A percentile compares a stretch with the other conserved stretches of the same genome.
Evolutionary conservation across 2,113 vertebrate genomes (phyloP).

Genomic region (Ariopsis seemanni): DNA sequence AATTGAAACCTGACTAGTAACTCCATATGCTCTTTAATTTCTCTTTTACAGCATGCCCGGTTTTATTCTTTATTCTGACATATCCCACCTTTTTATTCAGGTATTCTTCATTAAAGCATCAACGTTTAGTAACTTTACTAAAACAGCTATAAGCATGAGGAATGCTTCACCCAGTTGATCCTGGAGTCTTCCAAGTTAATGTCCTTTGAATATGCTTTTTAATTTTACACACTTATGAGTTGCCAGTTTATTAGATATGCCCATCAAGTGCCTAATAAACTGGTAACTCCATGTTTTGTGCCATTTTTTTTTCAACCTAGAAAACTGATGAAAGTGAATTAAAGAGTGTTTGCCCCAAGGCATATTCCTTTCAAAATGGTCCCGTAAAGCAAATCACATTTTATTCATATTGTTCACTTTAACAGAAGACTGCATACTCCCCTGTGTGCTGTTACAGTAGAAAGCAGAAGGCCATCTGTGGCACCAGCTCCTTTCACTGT

Average conservation of each 20-base stretch:
- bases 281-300: neutral
- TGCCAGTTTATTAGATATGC: neutral
- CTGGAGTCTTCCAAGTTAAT: neutral
- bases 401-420: slow-evolving; percentile 10
- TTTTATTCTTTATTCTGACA: neutral
- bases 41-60: neutral
- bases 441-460: slow-evolving; percentile 19
- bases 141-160: too few species aligned
- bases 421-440: slow-evolving; percentile 2
- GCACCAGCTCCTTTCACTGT: neutral
- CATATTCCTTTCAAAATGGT: neutral
- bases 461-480: slow-evolving; percentile 16
- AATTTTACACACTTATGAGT: neutral
- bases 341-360: neutral
- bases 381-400: slow-evolving; percentile 6
- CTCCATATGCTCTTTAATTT: neutral
- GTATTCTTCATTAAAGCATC: neutral
- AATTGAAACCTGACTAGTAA: too few species aligned
- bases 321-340: neutral
- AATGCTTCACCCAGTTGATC: neutral
- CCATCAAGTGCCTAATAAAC: neutral
- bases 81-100: neutral
- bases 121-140: neutral
- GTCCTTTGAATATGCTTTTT: neutral
- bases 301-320: neutral